Conservation (phyloP, 2,113 vertebrate genomes). For the Dicerorhinus sumatrensis region DNA sequence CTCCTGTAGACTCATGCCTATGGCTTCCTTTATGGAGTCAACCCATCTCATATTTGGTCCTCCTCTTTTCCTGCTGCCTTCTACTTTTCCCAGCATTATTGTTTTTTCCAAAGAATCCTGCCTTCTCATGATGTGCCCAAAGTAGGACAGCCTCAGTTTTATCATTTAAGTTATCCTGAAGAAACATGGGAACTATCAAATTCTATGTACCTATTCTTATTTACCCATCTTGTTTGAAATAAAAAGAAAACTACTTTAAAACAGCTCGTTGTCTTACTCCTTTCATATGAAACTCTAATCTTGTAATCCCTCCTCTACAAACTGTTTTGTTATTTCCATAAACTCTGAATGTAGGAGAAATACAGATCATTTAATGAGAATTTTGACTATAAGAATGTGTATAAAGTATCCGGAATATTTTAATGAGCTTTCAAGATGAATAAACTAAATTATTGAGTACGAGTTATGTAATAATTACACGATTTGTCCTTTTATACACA, state of each 20-base stretch:
- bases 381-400: background rate
- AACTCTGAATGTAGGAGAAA: conserved; percentile 8
- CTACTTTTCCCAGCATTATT: too few species aligned
- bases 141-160: too few species aligned
- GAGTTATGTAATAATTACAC: background rate
- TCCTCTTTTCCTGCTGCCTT: too few species aligned
- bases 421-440: conserved; percentile 1
- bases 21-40: too few species aligned
- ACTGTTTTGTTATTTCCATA: background rate
- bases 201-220: background rate
- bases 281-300: conserved; percentile 7
- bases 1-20: too few species aligned
- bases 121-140: too few species aligned
- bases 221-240: background rate
- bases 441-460: background rate
- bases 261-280: background rate
- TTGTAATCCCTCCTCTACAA: background rate
- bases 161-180: background rate
- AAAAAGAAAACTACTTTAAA: background rate
- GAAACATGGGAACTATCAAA: background rate
- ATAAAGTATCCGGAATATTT: background rate
- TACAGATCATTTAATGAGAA: background rate
- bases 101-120: too few species aligned
- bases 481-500: background rate
- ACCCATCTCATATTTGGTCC: too few species aligned